A percentile compares a stretch with the other conserved stretches of the same genome.
phyloP scores from a whole-genome alignment of 2,113 vertebrate genomes.

The Machaerirhynchus nigripectus region DNA sequence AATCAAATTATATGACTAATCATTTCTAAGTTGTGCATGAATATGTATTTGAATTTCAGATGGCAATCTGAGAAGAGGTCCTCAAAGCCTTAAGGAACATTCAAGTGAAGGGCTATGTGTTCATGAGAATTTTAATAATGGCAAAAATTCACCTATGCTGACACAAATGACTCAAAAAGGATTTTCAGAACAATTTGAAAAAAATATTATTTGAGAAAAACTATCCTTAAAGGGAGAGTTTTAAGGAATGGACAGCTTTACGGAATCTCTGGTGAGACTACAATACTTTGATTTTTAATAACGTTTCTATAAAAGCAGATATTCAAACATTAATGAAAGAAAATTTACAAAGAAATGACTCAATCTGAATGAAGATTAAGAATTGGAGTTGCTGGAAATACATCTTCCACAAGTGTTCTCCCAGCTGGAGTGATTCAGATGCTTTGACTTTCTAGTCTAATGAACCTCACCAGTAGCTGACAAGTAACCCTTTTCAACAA shows the following conservation, averaged over 20 bases:
- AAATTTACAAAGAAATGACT: background rate
- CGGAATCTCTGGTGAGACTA: background rate
- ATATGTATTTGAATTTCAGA: constrained; percentile 38
- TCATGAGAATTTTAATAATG: background rate
- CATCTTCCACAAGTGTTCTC: background rate
- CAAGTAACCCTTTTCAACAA: background rate
- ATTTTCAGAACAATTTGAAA: background rate
- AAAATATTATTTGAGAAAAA: background rate
- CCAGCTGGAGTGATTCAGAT: background rate
- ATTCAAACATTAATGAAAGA: background rate
- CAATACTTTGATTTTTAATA: background rate
- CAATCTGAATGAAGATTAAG: background rate
- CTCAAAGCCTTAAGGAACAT: background rate
- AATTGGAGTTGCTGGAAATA: background rate
- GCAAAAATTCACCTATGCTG: background rate
- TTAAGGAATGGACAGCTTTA: background rate
- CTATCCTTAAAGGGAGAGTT: background rate
- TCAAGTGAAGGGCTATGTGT: background rate
- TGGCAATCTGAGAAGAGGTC: background rate
- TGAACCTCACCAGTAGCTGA: background rate
- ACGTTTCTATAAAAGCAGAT: background rate
- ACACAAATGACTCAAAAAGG: background rate
- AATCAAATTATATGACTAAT: constrained; percentile 38
- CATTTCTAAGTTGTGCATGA: constrained; percentile 1
- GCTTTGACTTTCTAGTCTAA: background rate